These are phyloP conservation scores for Cathartes aura DNA, from an alignment of 2,113 vertebrate genomes.

Conservation along the genomic window DNA sequence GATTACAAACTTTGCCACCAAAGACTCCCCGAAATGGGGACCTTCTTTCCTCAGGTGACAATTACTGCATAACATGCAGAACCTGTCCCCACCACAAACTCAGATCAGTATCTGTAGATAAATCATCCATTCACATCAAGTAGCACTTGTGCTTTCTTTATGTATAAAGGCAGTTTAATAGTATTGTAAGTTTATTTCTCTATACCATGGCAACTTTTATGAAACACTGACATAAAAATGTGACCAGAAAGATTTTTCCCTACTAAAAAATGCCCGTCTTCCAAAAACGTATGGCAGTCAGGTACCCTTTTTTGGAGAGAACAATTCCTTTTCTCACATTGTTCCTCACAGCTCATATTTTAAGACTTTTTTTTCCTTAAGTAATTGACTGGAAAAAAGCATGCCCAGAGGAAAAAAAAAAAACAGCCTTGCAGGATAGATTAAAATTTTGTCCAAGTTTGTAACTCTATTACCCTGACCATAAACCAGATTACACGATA, in stretches of 20 bases:
- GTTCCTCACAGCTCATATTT: constrained; percentile 15
- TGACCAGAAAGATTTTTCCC: neutral
- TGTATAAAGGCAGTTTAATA: neutral
- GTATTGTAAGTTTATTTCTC: neutral
- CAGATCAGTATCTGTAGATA: neutral
- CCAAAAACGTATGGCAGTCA: neutral
- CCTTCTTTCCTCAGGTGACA: neutral
- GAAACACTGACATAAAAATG: neutral
- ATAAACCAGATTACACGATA: constrained; percentile 54
- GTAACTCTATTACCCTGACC: constrained; percentile 57
- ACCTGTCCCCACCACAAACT: no score
- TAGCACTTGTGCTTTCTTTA: neutral
- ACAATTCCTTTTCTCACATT: neutral
- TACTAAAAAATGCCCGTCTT: neutral
- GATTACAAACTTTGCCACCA: neutral
- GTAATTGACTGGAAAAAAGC: constrained; percentile 42
- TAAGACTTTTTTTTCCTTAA: constrained; percentile 42
- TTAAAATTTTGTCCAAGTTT: constrained; percentile 65
- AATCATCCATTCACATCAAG: neutral
- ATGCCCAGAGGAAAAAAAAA: neutral
- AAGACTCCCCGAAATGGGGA: neutral
- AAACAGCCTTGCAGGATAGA: constrained; percentile 47
- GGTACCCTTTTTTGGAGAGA: neutral
- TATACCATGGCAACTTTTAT: neutral
- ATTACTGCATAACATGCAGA: accelerated